These are phyloP conservation scores for Dynastes maya DNA, from an alignment of 2,888 invertebrate species.

Conservation along the genomic window DNA sequence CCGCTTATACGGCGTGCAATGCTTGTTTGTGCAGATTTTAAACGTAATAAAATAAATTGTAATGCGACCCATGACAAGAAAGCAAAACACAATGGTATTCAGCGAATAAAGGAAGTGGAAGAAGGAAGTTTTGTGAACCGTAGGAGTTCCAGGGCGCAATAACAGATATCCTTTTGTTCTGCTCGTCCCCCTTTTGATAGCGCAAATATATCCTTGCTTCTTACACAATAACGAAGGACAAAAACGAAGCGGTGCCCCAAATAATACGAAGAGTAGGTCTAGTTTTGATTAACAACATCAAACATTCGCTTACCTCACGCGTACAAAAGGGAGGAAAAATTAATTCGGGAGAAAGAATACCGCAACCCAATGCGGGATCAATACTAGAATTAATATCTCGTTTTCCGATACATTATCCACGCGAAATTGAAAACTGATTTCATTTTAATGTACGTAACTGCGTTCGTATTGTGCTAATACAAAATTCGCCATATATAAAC, in stretches of 20 bases:
- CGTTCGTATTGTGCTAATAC: background rate
- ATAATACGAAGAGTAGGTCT: conserved; percentile 1
- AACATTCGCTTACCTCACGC: background rate
- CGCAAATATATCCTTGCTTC: conserved; percentile 30
- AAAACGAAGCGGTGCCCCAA: background rate
- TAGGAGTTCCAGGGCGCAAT: conserved; percentile 29
- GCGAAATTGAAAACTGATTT: conserved; percentile 35
- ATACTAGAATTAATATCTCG: conserved; percentile 41
- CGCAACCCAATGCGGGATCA: background rate
- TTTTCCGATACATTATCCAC: conserved; percentile 44
- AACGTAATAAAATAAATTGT: conserved; percentile 37
- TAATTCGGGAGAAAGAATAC: conserved; percentile 9
- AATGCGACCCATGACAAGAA: conserved; percentile 26
- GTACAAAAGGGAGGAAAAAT: conserved; percentile 35
- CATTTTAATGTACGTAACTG: conserved; percentile 32
- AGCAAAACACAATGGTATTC: conserved; percentile 30
- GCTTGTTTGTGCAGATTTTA: background rate
- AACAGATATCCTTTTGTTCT: conserved; percentile 45
- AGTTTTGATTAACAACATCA: conserved; percentile 31
- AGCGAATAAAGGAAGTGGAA: conserved; percentile 35
- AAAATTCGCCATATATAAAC: conserved; percentile 11
- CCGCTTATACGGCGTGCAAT: background rate
- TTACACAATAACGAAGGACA: conserved; percentile 25
- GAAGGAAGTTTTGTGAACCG: conserved; percentile 27
- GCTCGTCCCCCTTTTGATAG: conserved; percentile 1